Percentiles rank a stretch among this genome's conserved stretches.
phyloP scores from a whole-genome alignment of 2,888 invertebrate species.

The Lottia scabra region DNA sequence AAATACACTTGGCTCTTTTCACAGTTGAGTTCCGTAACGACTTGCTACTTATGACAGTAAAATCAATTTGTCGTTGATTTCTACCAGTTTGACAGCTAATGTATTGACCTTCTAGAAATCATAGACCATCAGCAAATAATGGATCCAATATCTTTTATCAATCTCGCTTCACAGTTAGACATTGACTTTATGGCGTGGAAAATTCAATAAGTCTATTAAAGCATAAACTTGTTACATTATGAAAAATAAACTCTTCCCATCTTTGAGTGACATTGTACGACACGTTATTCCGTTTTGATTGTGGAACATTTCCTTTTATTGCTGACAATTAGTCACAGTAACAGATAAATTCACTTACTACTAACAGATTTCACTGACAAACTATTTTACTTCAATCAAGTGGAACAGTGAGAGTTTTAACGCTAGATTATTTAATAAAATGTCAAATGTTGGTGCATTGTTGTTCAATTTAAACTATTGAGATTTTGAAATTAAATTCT shows the following conservation, averaged over 20 bases:
- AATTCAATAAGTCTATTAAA: slow-evolving; percentile 30
- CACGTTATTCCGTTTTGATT: slow-evolving; percentile 1
- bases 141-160: slow-evolving; percentile 1
- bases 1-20: slow-evolving; percentile 3
- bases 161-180: slow-evolving; percentile 11
- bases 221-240: slow-evolving; percentile 21
- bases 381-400: not conserved
- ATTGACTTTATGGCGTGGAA: slow-evolving; percentile 30
- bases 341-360: slow-evolving; percentile 6
- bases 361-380: slow-evolving; percentile 1
- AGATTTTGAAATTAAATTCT: no score
- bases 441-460: slow-evolving; percentile 3
- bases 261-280: slow-evolving; percentile 2
- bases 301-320: not conserved
- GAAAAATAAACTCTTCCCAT: slow-evolving; percentile 7
- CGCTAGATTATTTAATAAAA: not conserved
- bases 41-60: not conserved
- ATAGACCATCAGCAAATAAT: not conserved
- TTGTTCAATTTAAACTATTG: no score
- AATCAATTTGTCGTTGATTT: slow-evolving; percentile 6
- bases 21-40: slow-evolving; percentile 6
- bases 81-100: slow-evolving; percentile 2
- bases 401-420: not conserved
- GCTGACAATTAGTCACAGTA: slow-evolving; percentile 1
- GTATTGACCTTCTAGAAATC: not conserved